Percentiles rank a stretch among this genome's conserved stretches.
Conservation (phyloP, 2,888 invertebrate genomes). For the Gandaritis pyraliata region DNA sequence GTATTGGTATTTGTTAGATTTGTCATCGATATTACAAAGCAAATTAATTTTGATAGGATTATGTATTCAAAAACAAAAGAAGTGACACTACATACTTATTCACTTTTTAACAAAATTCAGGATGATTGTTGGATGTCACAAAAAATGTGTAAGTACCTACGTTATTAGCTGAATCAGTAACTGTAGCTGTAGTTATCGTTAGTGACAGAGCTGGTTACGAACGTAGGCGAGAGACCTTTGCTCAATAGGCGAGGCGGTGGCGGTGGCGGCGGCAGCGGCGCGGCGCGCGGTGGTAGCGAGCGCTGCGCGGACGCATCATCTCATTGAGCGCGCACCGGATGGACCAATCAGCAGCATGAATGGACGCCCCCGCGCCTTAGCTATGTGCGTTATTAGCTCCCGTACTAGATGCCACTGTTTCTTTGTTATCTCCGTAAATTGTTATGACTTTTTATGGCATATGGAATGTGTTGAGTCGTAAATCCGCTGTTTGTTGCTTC, state of each 20-base stretch:
- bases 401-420: constrained; percentile 74
- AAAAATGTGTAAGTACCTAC: neutral
- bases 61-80: no score
- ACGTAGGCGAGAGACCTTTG: constrained; percentile 82
- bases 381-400: constrained; percentile 72
- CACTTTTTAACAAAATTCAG: no score
- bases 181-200: constrained; percentile 28
- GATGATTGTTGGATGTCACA: no score
- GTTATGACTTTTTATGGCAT: constrained; percentile 76
- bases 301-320: constrained; percentile 77
- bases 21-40: no score
- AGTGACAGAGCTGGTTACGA: constrained; percentile 61
- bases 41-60: no score
- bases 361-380: constrained; percentile 80
- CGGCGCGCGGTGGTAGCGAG: constrained; percentile 45
- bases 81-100: no score
- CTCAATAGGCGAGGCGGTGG: constrained; percentile 74
- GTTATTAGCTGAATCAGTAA: constrained; percentile 19
- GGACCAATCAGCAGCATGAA: constrained; percentile 83
- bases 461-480: constrained; percentile 72
- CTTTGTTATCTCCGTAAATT: constrained; percentile 79
- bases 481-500: constrained; percentile 67
- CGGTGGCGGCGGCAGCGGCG: constrained; percentile 55
- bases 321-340: constrained; percentile 84
- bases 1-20: no score